Base-by-base conservation (phyloP, 2,113 vertebrate genomes). In the Macrotis lagotis region DNA sequence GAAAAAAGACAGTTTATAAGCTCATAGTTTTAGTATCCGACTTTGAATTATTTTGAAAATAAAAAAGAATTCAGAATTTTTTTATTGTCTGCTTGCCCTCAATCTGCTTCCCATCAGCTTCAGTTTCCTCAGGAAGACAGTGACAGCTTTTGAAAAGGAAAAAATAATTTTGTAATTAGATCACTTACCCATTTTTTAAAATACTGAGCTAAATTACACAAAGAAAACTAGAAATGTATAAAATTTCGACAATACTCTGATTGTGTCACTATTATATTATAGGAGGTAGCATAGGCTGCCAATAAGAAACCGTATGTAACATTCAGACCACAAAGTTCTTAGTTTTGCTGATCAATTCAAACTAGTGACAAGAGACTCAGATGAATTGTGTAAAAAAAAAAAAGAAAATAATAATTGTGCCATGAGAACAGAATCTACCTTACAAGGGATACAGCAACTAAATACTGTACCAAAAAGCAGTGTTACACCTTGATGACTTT, bases 151-250 rank as follows among this genome's bases (percentile, higher is more conserved):
- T 88, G 52, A 49, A 47, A 2, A 97, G 53, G 95, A 98, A 94
- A 95, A 98, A 94, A 94, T 90, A 94, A 25, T 90, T 94, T 97
- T 98, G 96, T 94, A 96, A 96, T 91, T 47, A 94, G 94, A 94
- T 52, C 94, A 97, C 50, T 96, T 96, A 92, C 91, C 93, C 97
- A 95, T 94, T 97, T 97, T 94, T 50, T 37, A 91, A 94, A 91
- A 48, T 97, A 97, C 94, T 94, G n/a, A n/a, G n/a, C n/a, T n/a
- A n/a, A n/a, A n/a, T 37, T 88, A 8, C 49, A 92, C 93, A 95
- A 49, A 90, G 94, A 92, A 55, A 24, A n/a, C 92, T 44, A 66
- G 89, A 91, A 97, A 91, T 93, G 51, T n/a, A 52, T 74, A 90
- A 94, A 93, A 51, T 96, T 91, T 92, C 89, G 55, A 95, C 59